Base-by-base conservation (phyloP, 2,113 vertebrate genomes). In the Periophthalmus modestus region DNA sequence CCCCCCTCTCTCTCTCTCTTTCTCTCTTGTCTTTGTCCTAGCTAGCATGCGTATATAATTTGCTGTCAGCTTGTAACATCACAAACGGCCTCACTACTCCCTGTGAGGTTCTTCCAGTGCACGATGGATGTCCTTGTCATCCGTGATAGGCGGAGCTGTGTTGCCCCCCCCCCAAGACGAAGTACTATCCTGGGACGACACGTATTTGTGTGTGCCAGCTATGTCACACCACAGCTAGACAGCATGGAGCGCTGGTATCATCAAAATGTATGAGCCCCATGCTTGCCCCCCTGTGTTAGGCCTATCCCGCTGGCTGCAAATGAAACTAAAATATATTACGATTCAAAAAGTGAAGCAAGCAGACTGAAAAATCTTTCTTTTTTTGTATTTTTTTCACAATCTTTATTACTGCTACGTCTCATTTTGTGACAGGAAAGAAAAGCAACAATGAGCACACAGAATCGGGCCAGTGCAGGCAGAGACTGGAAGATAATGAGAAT, bases 401-500 rank as follows among this genome's bases (percentile, higher is more conserved):
- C 43, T 65, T 46, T 72, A 68, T 72, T 76, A 69, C 70, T 77
- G 74, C 77, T 0, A 19, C 63, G 59, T 78, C 75, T 76, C 81
- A 72, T 78, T 83, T 71, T 75, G 71, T 82, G 85, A 85, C 83
- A 75, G 72, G 78, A 70, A 36, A 79, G 66, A 72, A 82, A 81
- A 57, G 87, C 84, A 81, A 85, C 81, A 81, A 28, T 75, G 79
- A 82, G 77, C 70, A 65, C 77, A 74, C 82, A 78, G 75, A 75
- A 80, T 75, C 72, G 66, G 72, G 62, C 68, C 73, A 71, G 77
- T 67, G 65, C 58, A 28, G 77, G 69, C 55, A 78, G 85, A 86
- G 84, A 86, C 72, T 52, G 54, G 57, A 19, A 75, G 79, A 83
- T 89, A 87, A 89, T 87, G 84, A 89, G 86, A 85, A 89, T 80